phyloP scores from a whole-genome alignment of 2,113 vertebrate genomes.

The Tenrec ecaudatus region DNA sequence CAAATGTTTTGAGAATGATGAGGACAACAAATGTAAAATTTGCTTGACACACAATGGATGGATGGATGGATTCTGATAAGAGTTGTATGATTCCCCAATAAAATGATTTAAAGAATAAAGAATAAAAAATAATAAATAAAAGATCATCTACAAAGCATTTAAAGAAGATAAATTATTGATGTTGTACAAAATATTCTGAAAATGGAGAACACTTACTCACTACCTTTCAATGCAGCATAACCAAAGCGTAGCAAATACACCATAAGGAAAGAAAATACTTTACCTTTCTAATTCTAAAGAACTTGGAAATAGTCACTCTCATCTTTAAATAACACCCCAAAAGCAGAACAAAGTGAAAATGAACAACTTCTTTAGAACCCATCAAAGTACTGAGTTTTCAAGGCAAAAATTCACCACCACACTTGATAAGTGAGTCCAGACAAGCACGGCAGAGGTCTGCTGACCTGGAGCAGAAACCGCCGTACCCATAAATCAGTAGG shows the following conservation, averaged over 20 bases:
- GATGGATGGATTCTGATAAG: too few species aligned
- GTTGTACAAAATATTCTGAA: background rate
- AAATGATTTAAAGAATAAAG: too few species aligned
- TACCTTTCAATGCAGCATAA: background rate
- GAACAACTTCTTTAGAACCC: background rate
- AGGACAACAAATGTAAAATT: too few species aligned
- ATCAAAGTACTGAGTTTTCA: background rate
- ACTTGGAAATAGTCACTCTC: background rate
- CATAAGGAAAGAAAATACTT: background rate
- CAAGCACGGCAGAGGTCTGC: background rate
- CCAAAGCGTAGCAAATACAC: background rate
- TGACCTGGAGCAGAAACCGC: background rate
- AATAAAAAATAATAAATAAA: too few species aligned
- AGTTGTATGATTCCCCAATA: too few species aligned
- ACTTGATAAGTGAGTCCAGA: background rate
- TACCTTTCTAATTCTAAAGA: background rate
- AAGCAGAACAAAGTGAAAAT: background rate
- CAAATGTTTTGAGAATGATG: too few species aligned
- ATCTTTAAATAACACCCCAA: background rate
- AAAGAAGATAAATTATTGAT: background rate
- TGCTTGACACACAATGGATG: too few species aligned
- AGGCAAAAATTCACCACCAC: background rate
- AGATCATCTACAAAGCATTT: too few species aligned
- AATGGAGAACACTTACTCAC: background rate
- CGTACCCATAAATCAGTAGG: background rate